phyloP scores from a whole-genome alignment of 2,888 invertebrate genomes.

The Cheilosia vulpina region DNA sequence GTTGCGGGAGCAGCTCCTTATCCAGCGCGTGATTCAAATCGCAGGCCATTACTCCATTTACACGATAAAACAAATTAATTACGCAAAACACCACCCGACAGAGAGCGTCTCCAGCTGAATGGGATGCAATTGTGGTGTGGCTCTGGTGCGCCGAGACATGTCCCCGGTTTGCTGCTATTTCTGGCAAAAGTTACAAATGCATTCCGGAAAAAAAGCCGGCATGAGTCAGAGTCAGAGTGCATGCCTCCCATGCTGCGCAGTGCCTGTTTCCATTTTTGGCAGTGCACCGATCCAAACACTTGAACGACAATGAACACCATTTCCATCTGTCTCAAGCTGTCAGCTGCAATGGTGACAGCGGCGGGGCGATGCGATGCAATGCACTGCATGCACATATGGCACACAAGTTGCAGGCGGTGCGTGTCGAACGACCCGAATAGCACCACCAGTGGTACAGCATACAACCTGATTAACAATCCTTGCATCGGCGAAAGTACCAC shows the following conservation, averaged over 20 bases:
- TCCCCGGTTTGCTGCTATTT: slow-evolving; percentile 62
- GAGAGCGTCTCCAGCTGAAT: slow-evolving; percentile 31
- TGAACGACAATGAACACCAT: slow-evolving; percentile 69
- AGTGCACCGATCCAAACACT: slow-evolving; percentile 46
- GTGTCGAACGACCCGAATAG: slow-evolving; percentile 72
- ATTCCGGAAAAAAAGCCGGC: slow-evolving; percentile 27
- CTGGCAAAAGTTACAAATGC: slow-evolving; percentile 68
- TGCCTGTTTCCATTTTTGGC: slow-evolving; percentile 60
- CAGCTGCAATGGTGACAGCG: slow-evolving; percentile 24
- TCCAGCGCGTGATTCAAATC: slow-evolving; percentile 66
- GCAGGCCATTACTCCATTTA: slow-evolving; percentile 71
- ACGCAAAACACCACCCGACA: slow-evolving; percentile 54
- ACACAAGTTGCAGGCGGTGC: slow-evolving; percentile 71
- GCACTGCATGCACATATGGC: slow-evolving; percentile 66
- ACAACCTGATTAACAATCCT: slow-evolving; percentile 64
- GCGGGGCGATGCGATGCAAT: slow-evolving; percentile 15
- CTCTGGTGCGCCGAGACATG: slow-evolving; percentile 57
- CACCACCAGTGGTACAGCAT: slow-evolving; percentile 33
- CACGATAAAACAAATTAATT: slow-evolving; percentile 74
- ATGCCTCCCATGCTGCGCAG: background rate
- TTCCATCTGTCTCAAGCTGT: slow-evolving; percentile 69
- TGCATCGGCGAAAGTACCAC: background rate
- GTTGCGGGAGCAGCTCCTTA: slow-evolving; percentile 24
- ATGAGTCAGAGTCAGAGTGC: background rate
- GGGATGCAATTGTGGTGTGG: slow-evolving; percentile 41